A percentile compares a stretch with the other conserved stretches of the same genome.
These are phyloP conservation scores for Zelleria hepariella DNA, from an alignment of 2,888 invertebrate genomes.

Conservation along the genomic window DNA sequence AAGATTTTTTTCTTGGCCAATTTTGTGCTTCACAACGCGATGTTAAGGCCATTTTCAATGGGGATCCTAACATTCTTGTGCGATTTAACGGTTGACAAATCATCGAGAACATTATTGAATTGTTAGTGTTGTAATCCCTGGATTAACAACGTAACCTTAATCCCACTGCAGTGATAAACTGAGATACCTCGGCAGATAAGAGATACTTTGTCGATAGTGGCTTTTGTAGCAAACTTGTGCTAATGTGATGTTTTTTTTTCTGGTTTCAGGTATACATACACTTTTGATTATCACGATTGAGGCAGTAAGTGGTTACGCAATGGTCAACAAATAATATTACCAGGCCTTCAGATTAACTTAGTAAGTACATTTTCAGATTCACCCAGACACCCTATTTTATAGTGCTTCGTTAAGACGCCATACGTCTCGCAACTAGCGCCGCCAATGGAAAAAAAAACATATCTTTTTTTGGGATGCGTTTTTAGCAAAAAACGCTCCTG, in stretches of 20 bases:
- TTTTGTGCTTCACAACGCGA: background rate
- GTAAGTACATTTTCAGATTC: background rate
- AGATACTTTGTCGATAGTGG: background rate
- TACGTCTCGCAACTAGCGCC: too few species aligned
- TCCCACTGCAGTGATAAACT: slow-evolving; percentile 4
- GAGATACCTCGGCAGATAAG: too few species aligned
- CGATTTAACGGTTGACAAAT: slow-evolving; percentile 8
- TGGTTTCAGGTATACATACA: background rate
- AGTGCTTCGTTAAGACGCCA: too few species aligned
- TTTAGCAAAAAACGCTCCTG: too few species aligned
- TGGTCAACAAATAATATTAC: too few species aligned
- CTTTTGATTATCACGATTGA: background rate
- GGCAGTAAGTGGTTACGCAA: too few species aligned
- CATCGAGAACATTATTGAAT: slow-evolving; percentile 7
- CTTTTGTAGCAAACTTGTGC: background rate
- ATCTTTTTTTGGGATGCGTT: too few species aligned
- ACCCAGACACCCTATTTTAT: too few species aligned
- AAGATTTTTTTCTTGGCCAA: slow-evolving; percentile 2
- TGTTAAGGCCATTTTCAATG: background rate
- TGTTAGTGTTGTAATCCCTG: slow-evolving; percentile 5
- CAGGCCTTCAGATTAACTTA: too few species aligned
- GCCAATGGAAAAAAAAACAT: too few species aligned
- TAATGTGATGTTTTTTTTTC: background rate
- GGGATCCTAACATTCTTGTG: background rate
- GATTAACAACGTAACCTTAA: slow-evolving; percentile 7